Evolutionary conservation across 1,140 invertebrate genomes (phyloP), one percentile per base, ranked within the genome.

Genomic region (Coenobita brevimanus): DNA sequence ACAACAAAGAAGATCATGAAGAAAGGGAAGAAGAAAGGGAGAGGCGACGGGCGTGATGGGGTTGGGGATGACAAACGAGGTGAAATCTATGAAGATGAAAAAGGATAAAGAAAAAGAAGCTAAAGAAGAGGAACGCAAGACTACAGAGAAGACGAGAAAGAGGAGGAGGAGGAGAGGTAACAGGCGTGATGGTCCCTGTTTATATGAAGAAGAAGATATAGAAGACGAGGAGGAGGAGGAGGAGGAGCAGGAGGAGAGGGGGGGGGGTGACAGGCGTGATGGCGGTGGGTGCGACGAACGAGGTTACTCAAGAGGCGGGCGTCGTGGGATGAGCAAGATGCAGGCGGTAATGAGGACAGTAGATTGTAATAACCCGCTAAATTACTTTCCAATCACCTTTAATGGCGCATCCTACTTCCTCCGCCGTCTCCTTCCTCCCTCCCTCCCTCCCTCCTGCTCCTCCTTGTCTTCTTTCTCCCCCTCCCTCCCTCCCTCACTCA

Each of bases 321-420:
- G 2, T 50, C 6, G 46, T 17, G 46, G 46, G 64, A 82, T 82
- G 80, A 82, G 80, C 64, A 71, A 82, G 80, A 82, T 82, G 80
- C 80, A 82, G 80, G 62, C 80, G 27, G 80, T 82, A 82, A 82
- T 82, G 80, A 82, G 80, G 69, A 82, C 80, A 82, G 80, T 82
- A 71, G 80, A 71, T 82, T 82, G 80, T 82, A 82, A 82, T 82
- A 82, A 82, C 79, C 80, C 80, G 62, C 80, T 69, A 64, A 82
- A 82, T 82, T 82, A 82, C 80, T 82, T 82, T 82, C 80, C 80
- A 82, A 82, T 82, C 80, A 82, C 80, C 80, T 82, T 82, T 82
- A 82, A 82, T 82, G 80, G 64, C 64, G 8, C 60, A 54, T 81
- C 43, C 43, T 38, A 64, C 30, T 30, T 36, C 4, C 21, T 4